Base-by-base conservation (phyloP, 2,888 invertebrate species). In the Eremobia ochroleuca region DNA sequence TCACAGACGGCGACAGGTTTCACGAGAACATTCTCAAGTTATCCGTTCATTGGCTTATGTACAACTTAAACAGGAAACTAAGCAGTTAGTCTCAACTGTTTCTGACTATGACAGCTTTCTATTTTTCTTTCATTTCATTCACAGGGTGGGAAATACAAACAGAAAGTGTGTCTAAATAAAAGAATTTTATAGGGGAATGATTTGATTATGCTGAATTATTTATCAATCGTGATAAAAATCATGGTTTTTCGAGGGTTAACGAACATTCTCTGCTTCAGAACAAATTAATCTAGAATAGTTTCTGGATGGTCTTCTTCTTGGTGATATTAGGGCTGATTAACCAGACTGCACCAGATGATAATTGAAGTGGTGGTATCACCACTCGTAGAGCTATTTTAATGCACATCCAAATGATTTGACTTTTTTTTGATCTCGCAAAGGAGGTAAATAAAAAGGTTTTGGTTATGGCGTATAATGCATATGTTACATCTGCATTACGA, bases 31-130 rank as follows among this genome's bases (percentile, higher is more conserved):
- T 68, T 72, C 65, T 55, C 83, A 77, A 82, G 43, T 82, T 72
- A 65, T 79, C 75, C 76, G 87, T 81, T 76, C 86, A 79, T 79
- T 85, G 86, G 79, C 87, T 78, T 75, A 76, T 65, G 61, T 40
- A 72, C 67, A 72, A 72, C 82, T 66, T 75, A 21, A 71, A 59
- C 88, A 86, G 86, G 88, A 87, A 87, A 85, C 76, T 72, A n/a
- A 78, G 73, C 71, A 59, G 46, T 72, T 64, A 59, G 37, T 71
- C 52, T 61, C 34, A 76, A 79, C 70, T 65, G 71, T 67, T 76
- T 74, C 72, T 70, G 31, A 61, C 61, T 67, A 75, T 77, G 66
- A 73, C 73, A 68, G 59, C 86, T 86, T 85, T 86, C 86, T 87
- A 79, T 65, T 37, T 76, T 68, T 70, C n/a, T 69, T 66, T 61